Percentiles rank a stretch among this genome's conserved stretches.
These are phyloP conservation scores for Acestrorhynchus altus DNA, from an alignment of 2,797 vertebrate species.

Conservation along the genomic window DNA sequence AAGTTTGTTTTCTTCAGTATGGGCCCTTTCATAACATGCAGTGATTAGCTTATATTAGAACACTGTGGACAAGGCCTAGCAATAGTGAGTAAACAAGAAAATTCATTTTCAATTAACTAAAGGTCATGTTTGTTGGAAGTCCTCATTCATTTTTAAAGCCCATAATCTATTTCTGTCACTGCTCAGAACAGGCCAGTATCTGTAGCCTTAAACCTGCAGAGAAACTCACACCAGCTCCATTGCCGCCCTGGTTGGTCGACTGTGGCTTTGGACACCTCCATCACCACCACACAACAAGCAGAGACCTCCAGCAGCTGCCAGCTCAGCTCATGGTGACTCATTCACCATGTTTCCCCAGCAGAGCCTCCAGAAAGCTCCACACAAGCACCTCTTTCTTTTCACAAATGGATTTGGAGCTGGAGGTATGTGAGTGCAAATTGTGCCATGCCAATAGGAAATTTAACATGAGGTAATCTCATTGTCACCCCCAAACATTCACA, in stretches of 20 bases:
- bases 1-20: too few species aligned
- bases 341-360: constrained; percentile 46
- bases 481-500: constrained; percentile 23
- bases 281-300: constrained; percentile 38
- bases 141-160: neutral
- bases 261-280: constrained; percentile 17
- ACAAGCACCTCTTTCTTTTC: constrained; percentile 58
- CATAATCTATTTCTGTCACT: neutral
- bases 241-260: constrained; percentile 12
- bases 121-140: neutral
- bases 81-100: too few species aligned
- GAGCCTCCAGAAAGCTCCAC: constrained; percentile 40
- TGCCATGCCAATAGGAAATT: constrained; percentile 19
- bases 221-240: constrained; percentile 2
- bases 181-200: neutral
- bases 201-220: neutral
- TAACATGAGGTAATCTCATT: constrained; percentile 41
- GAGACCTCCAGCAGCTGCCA: constrained; percentile 32
- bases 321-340: constrained; percentile 47
- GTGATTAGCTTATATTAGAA: too few species aligned
- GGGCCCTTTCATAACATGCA: too few species aligned
- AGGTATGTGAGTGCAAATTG: constrained; percentile 42
- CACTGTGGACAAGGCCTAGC: too few species aligned
- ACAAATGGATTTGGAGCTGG: constrained; percentile 46
- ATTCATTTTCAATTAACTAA: neutral